These are phyloP conservation scores for Antheraea mylitta DNA, from an alignment of 1,140 invertebrate species.

Conservation along the genomic window DNA sequence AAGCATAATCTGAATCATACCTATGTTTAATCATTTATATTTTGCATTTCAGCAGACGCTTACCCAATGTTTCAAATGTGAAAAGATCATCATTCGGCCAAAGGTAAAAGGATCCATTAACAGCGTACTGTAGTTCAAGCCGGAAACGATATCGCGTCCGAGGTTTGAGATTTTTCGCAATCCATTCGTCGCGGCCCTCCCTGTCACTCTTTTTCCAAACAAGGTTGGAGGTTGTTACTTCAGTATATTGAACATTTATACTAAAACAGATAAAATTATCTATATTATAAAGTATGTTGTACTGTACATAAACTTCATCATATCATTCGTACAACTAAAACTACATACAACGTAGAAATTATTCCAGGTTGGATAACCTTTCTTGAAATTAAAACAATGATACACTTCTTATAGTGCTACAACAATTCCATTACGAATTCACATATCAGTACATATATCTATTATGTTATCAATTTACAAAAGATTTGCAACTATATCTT, in stretches of 20 bases:
- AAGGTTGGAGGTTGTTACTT: slow-evolving; percentile 31
- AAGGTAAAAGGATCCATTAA: slow-evolving; percentile 79
- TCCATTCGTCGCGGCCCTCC: slow-evolving; percentile 60
- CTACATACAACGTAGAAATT: no score
- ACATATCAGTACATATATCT: no score
- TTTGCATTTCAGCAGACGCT: not conserved
- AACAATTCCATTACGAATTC: no score
- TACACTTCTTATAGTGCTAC: no score
- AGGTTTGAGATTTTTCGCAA: slow-evolving; percentile 81
- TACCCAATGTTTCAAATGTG: slow-evolving; percentile 87
- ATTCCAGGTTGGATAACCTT: no score
- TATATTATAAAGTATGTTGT: no score
- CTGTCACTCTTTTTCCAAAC: slow-evolving; percentile 39
- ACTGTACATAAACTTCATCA: no score
- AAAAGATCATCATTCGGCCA: slow-evolving; percentile 86
- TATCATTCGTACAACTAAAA: no score
- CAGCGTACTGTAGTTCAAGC: slow-evolving; percentile 83
- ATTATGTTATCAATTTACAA: no score
- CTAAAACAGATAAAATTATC: slow-evolving; percentile 29
- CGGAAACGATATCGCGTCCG: slow-evolving; percentile 87
- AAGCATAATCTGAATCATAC: no score
- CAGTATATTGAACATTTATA: slow-evolving; percentile 53
- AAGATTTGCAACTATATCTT: no score
- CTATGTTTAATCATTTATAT: not conserved
- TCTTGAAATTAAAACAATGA: no score